These are phyloP conservation scores for Molanna angustata DNA, from an alignment of 2,888 invertebrate species.

Conservation along the genomic window DNA sequence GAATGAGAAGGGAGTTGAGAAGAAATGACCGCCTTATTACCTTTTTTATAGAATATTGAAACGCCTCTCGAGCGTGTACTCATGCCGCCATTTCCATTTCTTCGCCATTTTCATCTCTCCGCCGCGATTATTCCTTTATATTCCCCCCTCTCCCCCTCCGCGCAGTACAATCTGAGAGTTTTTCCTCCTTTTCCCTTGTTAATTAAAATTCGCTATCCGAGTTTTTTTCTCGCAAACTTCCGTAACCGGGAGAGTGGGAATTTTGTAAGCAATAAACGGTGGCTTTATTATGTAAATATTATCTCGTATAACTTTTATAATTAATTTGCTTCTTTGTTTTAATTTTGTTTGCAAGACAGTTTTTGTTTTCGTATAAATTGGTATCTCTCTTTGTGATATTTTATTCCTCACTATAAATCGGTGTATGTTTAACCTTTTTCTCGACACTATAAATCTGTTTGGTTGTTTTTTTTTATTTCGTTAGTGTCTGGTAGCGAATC, in stretches of 20 bases:
- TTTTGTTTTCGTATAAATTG: neutral
- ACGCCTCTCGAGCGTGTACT: constrained; percentile 14
- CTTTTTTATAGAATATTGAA: constrained; percentile 15
- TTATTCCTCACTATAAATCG: neutral
- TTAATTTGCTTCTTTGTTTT: constrained; percentile 30
- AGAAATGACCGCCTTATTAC: constrained; percentile 12
- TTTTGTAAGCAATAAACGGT: constrained; percentile 31
- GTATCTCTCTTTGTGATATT: neutral
- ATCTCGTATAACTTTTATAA: constrained; percentile 32
- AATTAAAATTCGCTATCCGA: constrained; percentile 27
- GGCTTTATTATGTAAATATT: constrained; percentile 33
- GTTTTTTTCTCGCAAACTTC: constrained; percentile 19
- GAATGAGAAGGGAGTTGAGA: no score
- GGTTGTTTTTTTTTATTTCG: no score
- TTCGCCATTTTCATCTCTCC: constrained; percentile 17
- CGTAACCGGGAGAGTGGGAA: constrained; percentile 19
- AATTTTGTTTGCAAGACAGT: constrained; percentile 25
- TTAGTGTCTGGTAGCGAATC: no score
- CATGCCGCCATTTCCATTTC: constrained; percentile 11
- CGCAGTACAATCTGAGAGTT: constrained; percentile 1
- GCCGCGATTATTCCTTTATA: constrained; percentile 22
- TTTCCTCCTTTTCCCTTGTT: constrained; percentile 16
- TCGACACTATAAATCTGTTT: no score
- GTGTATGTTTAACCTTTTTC: neutral
- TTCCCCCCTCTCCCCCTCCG: no score